Conservation (phyloP, 2,113 vertebrate genomes). For the Phylloscopus trochilus region DNA sequence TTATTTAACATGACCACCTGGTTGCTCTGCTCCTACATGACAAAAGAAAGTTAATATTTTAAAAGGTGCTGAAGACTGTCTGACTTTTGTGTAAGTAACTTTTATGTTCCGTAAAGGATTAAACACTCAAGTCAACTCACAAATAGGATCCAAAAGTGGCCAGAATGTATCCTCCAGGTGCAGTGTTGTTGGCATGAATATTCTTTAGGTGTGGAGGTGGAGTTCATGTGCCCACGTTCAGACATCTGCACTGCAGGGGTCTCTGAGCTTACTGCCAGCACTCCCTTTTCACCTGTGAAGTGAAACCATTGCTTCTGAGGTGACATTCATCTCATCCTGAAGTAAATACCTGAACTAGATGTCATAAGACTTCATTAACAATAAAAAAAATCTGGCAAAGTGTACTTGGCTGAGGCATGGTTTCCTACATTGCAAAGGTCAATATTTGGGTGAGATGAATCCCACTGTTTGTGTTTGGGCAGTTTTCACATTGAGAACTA, state of each 20-base stretch:
- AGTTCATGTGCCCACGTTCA: background rate
- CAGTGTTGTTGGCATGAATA: background rate
- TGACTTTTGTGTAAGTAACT: background rate
- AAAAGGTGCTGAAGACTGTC: background rate
- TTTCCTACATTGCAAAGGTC: background rate
- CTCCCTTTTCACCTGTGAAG: background rate
- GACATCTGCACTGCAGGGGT: background rate
- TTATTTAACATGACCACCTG: conserved; percentile 44
- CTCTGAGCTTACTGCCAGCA: background rate
- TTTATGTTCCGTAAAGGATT: background rate
- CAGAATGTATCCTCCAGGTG: background rate
- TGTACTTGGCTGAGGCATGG: background rate
- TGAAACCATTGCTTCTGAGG: background rate
- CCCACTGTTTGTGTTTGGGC: background rate
- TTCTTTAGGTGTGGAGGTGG: background rate
- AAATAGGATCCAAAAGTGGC: background rate
- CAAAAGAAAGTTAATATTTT: conserved; percentile 40
- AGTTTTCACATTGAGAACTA: background rate
- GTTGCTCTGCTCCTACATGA: background rate
- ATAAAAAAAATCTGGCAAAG: background rate
- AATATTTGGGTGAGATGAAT: background rate
- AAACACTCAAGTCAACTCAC: background rate
- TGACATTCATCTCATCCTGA: background rate
- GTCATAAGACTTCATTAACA: background rate
- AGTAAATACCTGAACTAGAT: background rate